A percentile compares a stretch with the other conserved stretches of the same genome.
phyloP scores from a whole-genome alignment of 2,888 invertebrate species.

The Ditula angustiorana region DNA sequence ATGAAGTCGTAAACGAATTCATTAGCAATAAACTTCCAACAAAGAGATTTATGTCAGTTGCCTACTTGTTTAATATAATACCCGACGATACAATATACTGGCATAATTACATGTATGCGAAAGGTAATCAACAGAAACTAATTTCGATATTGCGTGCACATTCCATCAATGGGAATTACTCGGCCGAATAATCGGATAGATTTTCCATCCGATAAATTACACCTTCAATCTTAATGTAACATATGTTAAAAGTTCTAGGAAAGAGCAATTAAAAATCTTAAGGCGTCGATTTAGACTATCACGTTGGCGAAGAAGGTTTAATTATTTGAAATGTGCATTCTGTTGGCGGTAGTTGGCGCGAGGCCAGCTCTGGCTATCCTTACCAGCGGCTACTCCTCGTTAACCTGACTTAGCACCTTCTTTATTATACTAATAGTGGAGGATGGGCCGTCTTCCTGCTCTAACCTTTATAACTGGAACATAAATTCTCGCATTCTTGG shows the following conservation, averaged over 20 bases:
- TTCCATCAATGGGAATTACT: slow-evolving; percentile 3
- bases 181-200: neutral
- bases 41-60: slow-evolving; percentile 3
- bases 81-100: neutral
- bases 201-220: neutral
- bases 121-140: slow-evolving; percentile 25
- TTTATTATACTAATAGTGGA: slow-evolving; percentile 52
- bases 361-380: slow-evolving; percentile 33
- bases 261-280: slow-evolving; percentile 40
- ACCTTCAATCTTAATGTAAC: neutral
- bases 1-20: slow-evolving; percentile 14
- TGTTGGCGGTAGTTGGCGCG: slow-evolving; percentile 31
- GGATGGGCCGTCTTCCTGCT: slow-evolving; percentile 34
- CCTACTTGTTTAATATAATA: neutral
- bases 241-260: neutral
- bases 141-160: slow-evolving; percentile 30
- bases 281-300: slow-evolving; percentile 31
- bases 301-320: slow-evolving; percentile 54
- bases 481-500: slow-evolving; percentile 28
- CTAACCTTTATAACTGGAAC: slow-evolving; percentile 36
- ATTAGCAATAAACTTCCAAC: slow-evolving; percentile 9
- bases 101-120: neutral
- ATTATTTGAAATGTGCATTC: slow-evolving; percentile 55
- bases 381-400: slow-evolving; percentile 50
- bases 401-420: slow-evolving; percentile 58